Percentiles rank a stretch among this genome's conserved stretches.
Evolutionary conservation across 2,797 vertebrate species (phyloP).

Genomic region (Carduelis carduelis): DNA sequence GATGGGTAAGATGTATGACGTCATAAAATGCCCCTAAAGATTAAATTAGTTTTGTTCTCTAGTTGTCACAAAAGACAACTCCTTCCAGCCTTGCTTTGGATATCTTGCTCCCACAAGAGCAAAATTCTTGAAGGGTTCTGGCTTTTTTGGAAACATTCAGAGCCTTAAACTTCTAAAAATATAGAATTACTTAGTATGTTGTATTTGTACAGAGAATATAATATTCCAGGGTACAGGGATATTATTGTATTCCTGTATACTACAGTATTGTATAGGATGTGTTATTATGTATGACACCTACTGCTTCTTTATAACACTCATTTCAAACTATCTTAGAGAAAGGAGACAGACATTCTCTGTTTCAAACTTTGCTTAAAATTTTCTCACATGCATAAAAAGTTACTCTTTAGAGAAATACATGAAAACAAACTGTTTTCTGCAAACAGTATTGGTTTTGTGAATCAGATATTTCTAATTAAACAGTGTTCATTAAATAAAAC

Average conservation of each 20-base stretch:
- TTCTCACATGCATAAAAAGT: background rate
- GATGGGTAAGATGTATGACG: background rate
- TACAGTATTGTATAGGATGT: background rate
- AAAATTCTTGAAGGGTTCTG: background rate
- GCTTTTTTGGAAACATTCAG: background rate
- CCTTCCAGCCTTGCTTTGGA: background rate
- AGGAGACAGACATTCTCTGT: background rate
- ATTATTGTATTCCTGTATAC: background rate
- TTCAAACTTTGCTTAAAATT: background rate
- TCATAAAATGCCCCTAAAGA: background rate
- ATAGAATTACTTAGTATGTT: background rate
- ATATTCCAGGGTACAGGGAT: background rate
- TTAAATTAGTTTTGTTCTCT: background rate
- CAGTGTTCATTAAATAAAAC: background rate
- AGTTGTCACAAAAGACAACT: background rate
- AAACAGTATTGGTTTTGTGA: background rate
- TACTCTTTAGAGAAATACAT: background rate
- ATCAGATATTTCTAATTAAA: conserved; percentile 18
- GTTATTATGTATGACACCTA: background rate
- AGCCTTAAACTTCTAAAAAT: background rate
- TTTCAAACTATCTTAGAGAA: background rate
- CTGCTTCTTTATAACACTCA: background rate
- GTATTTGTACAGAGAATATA: background rate
- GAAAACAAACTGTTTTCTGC: background rate
- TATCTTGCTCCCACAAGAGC: background rate